Evolutionary conservation across 2,113 vertebrate genomes (phyloP), one percentile per base, ranked within the genome.

Genomic region (Salvelinus sp.): DNA sequence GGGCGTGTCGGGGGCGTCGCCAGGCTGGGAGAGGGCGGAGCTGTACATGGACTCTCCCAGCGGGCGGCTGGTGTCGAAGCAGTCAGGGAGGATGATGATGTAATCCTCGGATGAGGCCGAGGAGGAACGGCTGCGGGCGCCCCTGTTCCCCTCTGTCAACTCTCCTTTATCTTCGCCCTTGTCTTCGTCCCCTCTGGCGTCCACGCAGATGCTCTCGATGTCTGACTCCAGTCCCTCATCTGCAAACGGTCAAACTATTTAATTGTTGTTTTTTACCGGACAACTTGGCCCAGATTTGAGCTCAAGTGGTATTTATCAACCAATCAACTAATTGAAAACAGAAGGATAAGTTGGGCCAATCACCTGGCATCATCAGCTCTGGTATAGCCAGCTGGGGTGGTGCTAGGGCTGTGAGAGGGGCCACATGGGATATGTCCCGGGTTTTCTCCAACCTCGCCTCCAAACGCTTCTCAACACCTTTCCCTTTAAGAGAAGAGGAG

Each of bases 41-140:
- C 96, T 97, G 67, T 97, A 97, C 95, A 98, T 95, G 69, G 96
- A 97, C 79, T 98, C 96, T 14, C 95, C 95, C 4, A 99, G 88
- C 0, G 97, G 97, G 28, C 97, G 95, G 65, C 93, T 98, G 47
- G 95, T 99, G 82, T 99, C 97, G 70, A 99, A 99, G 85, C 97
- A 99, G 82, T 98, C 97, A 0, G 97, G 97, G 30, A 99, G 94
- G 82, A 98, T 94, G 44, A 99, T 95, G 88, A 98, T 96, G 72
- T 97, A 98, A 83, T 99, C 97, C 86, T 99, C 97, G 0, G 95
- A 96, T 1, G 96, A 97, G 20, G 95, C 90, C 28, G 96, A 97
- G 22, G 96, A 97, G 18, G 91, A 94, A 82, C 97, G 95, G 83
- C 96, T 98, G 78, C 92, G 93, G 27, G 80, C 78, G 80, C 95